Evolutionary conservation across 2,797 vertebrate species (phyloP).

Genomic region (Alectoris magna): DNA sequence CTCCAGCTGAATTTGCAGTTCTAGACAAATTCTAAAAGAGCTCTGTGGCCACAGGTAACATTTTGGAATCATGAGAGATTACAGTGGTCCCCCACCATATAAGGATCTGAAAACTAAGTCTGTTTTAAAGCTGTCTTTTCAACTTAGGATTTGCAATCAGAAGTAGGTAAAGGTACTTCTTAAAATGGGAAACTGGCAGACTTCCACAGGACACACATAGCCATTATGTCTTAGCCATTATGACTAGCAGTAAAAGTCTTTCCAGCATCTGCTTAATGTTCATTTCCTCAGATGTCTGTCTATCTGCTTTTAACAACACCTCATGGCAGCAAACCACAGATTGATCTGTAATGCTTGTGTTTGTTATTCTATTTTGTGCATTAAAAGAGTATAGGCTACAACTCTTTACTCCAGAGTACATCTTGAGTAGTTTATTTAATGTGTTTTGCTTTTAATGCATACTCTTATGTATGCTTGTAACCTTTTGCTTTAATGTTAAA

Average conservation of each 20-base stretch:
- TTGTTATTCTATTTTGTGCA: slow-evolving; percentile 23
- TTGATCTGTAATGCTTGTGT: neutral
- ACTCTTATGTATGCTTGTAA: slow-evolving; percentile 18
- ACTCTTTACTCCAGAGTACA: slow-evolving; percentile 31
- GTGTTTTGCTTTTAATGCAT: neutral
- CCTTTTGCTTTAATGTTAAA: slow-evolving; percentile 44
- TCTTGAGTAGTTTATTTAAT: slow-evolving; percentile 35
- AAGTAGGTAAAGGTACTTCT: neutral
- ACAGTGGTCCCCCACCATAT: neutral
- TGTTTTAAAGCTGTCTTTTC: neutral
- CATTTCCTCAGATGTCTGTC: neutral
- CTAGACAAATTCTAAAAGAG: neutral
- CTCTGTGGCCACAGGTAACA: neutral
- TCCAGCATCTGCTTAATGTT: neutral
- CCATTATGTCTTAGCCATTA: neutral
- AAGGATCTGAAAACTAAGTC: neutral
- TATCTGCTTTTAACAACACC: neutral
- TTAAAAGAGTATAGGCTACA: slow-evolving; percentile 24
- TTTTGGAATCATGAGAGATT: neutral
- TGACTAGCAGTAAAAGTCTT: neutral
- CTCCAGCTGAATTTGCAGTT: neutral
- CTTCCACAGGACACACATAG: neutral
- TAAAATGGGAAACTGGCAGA: neutral
- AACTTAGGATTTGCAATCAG: neutral
- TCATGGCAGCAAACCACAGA: neutral